Base-by-base conservation (phyloP, 2,888 invertebrate species). In the Crossocerus cetratus region DNA sequence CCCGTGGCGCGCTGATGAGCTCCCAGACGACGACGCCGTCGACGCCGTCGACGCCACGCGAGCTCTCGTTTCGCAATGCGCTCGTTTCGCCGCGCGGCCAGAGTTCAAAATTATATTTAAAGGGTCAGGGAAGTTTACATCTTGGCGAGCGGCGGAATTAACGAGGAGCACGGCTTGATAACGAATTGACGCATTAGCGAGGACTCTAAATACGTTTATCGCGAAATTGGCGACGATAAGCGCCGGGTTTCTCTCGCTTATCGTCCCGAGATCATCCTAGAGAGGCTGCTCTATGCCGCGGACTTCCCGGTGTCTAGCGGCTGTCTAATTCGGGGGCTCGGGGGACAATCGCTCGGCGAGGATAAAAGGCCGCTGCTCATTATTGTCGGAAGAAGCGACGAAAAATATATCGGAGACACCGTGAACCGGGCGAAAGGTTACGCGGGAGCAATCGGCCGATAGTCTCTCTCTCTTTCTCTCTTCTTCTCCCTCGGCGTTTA, bases 381-480 rank as follows among this genome's bases (percentile, higher is more conserved):
- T 45, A 23, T 44, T 42, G 65, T 67, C 60, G 71, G 60, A 53
- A 21, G 69, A 71, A 56, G 65, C 77, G 23, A 32, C 32, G 32
- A 32, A 32, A 68, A 81, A 78, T 69, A 72, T 70, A 80, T 69
- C 45, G 63, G 69, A 56, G 69, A 45, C 69, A 72, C 68, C 59
- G 63, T 32, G 72, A 76, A 56, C 61, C 61, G 65, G 70, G 62
- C 71, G 61, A 71, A 66, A 73, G 71, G 71, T 73, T 67, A 68
- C 71, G 67, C 69, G 55, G 55, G 66, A 73, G 69, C 72, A 65
- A 74, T 78, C 72, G 61, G 65, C 67, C 69, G 69, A 61, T 65
- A 74, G 72, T 68, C 64, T 11, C 32, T 32, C 32, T 4, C 11
- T 32, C 32, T 32, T 11, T 32, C 11, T 32, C 32, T 32, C 32